Conservation (phyloP, 2,113 vertebrate genomes). For the Gnathonemus longibarbis region DNA sequence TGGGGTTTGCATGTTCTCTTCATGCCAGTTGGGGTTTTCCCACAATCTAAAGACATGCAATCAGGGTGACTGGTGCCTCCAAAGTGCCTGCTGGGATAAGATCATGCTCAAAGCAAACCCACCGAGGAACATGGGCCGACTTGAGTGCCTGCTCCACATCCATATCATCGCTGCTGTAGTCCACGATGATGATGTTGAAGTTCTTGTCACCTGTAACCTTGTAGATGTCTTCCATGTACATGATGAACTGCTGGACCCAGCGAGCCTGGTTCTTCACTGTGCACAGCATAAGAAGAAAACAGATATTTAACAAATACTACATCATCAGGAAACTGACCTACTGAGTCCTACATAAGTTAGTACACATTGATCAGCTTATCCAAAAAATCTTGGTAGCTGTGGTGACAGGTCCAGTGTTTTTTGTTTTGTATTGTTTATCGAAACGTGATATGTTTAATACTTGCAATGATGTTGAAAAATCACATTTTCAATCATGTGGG, state of each 20-base stretch:
- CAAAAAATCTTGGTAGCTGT: not conserved
- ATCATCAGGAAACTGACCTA: not conserved
- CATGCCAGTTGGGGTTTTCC: not conserved
- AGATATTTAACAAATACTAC: not conserved
- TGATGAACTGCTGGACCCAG: slow-evolving; percentile 86
- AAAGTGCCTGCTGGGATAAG: not conserved
- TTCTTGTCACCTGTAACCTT: slow-evolving; percentile 63
- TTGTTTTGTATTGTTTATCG: not conserved
- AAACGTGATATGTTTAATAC: not conserved
- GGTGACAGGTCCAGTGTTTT: not conserved
- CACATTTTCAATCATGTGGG: not conserved
- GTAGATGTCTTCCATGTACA: slow-evolving; percentile 78
- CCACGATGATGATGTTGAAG: slow-evolving; percentile 80
- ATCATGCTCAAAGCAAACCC: not conserved
- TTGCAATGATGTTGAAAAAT: not conserved
- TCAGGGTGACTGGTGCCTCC: not conserved
- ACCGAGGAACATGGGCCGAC: slow-evolving; percentile 72
- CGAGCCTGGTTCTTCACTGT: slow-evolving; percentile 95
- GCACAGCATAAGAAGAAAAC: not conserved
- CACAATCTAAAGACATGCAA: not conserved
- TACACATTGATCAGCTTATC: not conserved
- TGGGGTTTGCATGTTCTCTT: not conserved
- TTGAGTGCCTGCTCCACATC: slow-evolving; percentile 72
- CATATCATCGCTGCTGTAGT: slow-evolving; percentile 87
- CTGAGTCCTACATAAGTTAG: not conserved